These are phyloP conservation scores for Pontoporia blainvillei DNA, from an alignment of 2,113 vertebrate genomes.

Conservation along the genomic window DNA sequence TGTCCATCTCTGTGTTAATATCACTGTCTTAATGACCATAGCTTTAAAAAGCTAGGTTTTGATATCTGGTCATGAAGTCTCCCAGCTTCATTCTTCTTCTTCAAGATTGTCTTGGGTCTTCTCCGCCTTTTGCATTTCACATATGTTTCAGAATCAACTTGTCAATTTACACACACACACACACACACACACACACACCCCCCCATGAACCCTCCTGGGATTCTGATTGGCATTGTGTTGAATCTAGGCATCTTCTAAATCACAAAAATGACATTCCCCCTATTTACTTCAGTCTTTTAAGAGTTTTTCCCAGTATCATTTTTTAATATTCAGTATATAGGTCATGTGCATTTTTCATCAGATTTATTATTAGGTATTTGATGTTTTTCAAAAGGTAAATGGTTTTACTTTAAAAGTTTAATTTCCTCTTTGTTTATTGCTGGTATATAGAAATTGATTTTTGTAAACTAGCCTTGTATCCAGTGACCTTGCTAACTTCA, in stretches of 20 bases:
- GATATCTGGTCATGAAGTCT: not conserved
- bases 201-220: not conserved
- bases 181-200: not conserved
- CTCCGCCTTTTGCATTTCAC: not conserved
- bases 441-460: not conserved
- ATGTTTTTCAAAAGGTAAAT: not conserved
- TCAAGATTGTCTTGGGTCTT: not conserved
- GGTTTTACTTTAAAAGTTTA: not conserved
- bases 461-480: not conserved
- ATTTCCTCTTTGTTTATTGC: not conserved
- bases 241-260: not conserved
- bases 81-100: not conserved
- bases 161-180: not conserved
- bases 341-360: not conserved
- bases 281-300: not conserved
- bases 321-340: not conserved
- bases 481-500: not conserved
- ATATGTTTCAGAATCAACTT: conserved; percentile 1
- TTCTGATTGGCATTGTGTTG: not conserved
- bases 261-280: not conserved
- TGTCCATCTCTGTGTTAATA: not conserved
- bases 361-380: not conserved
- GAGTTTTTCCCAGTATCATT: not conserved
- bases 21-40: not conserved
- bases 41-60: not conserved